Base-by-base conservation (phyloP, 2,797 vertebrate species). In the Glossophaga mutica region DNA sequence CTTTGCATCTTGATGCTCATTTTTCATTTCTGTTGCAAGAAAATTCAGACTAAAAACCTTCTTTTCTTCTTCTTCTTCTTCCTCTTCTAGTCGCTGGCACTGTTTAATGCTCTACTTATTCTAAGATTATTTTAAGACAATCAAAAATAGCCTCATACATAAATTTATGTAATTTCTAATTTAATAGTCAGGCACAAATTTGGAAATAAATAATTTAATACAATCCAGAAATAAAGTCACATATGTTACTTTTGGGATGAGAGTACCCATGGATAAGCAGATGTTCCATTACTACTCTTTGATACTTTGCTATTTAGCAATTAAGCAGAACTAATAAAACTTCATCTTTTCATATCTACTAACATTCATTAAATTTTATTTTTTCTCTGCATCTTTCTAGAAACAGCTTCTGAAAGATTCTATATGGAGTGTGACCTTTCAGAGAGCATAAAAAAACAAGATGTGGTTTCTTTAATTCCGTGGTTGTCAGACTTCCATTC, bases 61-160 rank as follows among this genome's bases (percentile, higher is more conserved):
- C 3, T 32, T 5, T 62, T 32, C 44, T 39, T 26, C 8, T 57
- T 57, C 24, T 10, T 57, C 52, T 11, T 57, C 24, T 3, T 29
- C 57, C 34, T 46, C 87, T 87, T 67, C 29, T 62, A 92, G 9
- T 9, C 65, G 19, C 21, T 39, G 9, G 68, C 32, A 96, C 16
- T 94, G 18, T 32, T 91, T 6, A 73, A 46, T 55, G 9, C 16
- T 76, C 95, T 52, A 83, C 62, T 93, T 92, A 19, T 22, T 32
- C 94, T 96, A 62, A 48, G 32, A 37, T 32, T 62, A 48, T 48
- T 76, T 86, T 70, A 50, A 95, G 39, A 98, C 16, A 94, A n/a
- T 2, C 67, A 50, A 95, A 95, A 39, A 95, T 65, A 50, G 24
- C 70, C 24, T 82, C 16, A 88, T 5, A 85, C 2, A 91, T 29